Evolutionary conservation across 1,140 invertebrate species (phyloP), one percentile per base, ranked within the genome.

Genomic region (Habropoda laboriosa): DNA sequence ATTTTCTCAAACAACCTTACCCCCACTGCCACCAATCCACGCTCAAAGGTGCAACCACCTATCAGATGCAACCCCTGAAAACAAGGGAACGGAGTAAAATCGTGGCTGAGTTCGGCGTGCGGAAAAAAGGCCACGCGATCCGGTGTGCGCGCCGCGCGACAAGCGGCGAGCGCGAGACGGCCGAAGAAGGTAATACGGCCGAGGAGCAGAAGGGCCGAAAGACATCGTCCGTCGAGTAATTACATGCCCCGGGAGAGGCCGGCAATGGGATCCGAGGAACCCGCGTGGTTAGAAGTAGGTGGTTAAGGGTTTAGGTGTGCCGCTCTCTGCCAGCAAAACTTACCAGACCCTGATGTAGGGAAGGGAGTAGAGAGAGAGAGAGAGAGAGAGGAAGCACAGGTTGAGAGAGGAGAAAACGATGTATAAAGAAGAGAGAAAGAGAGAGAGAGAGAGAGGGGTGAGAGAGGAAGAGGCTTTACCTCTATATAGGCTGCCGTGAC

Each of bases 211-310:
- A 78, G 81, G 82, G 77, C 80, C 85, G 88, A 89, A 89, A 89
- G 83, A 89, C 87, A 87, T 86, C 76, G 77, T 81, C 79, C 61
- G 70, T 58, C 55, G 82, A 83, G 81, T 90, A 90, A 90, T 90
- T 90, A 89, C 88, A 80, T 86, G 76, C 85, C 83, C 81, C 83
- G 76, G 73, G 81, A 89, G 85, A 80, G 79, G 71, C 67, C 61
- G 78, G 81, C 71, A 80, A 83, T 80, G 71, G 81, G 77, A 84
- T 79, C 81, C 75, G 81, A 66, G 70, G 68, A 85, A 80, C 81
- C 79, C 66, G 81, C 68, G 83, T 75, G 81, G 82, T 85, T 84
- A 84, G 83, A 66, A 85, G 82, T 80, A 85, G 82, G 82, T 80
- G 82, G 83, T 85, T 83, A 76, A 82, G 66, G 64, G 77, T 79